Evolutionary conservation across 1,140 invertebrate species (phyloP).

Genomic region (Hyposmocoma kahamanoa): DNA sequence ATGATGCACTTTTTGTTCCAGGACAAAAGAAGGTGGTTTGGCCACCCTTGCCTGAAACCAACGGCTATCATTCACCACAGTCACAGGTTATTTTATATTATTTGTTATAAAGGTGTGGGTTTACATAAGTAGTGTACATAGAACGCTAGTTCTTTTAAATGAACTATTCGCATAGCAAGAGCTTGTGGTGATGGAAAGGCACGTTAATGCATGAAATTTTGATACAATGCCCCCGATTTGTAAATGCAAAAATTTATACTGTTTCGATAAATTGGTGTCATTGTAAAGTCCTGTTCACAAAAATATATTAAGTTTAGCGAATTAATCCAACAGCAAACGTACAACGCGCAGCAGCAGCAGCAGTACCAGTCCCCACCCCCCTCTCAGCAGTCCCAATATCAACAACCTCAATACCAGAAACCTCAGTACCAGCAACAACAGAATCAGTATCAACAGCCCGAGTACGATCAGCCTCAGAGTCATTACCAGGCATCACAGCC

Average conservation of each 20-base stretch:
- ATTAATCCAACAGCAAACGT: conserved; percentile 44
- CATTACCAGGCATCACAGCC: conserved; percentile 42
- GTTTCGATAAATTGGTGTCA: neutral
- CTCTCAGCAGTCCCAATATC: conserved; percentile 15
- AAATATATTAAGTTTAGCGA: too few species aligned
- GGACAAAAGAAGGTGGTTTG: conserved; percentile 87
- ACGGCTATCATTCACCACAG: conserved; percentile 69
- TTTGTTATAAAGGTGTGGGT: conserved; percentile 16
- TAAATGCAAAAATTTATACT: conserved; percentile 3
- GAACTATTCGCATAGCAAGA: conserved; percentile 40
- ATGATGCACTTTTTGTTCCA: conserved; percentile 68
- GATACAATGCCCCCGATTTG: too few species aligned
- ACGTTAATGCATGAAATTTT: conserved; percentile 34
- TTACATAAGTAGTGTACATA: conserved; percentile 19
- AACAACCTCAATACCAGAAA: conserved; percentile 14
- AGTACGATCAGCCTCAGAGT: conserved; percentile 11
- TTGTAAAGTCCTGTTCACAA: too few species aligned
- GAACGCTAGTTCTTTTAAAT: conserved; percentile 10
- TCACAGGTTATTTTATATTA: conserved; percentile 39
- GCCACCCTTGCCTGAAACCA: conserved; percentile 85
- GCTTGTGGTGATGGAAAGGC: conserved; percentile 27
- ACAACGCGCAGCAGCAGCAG: conserved; percentile 63
- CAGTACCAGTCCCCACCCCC: conserved; percentile 24
- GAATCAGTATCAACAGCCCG: conserved; percentile 31
- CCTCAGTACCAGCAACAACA: conserved; percentile 45